Base-by-base conservation (phyloP, 2,797 vertebrate genomes). In the Cynodonichthys magdalenae region DNA sequence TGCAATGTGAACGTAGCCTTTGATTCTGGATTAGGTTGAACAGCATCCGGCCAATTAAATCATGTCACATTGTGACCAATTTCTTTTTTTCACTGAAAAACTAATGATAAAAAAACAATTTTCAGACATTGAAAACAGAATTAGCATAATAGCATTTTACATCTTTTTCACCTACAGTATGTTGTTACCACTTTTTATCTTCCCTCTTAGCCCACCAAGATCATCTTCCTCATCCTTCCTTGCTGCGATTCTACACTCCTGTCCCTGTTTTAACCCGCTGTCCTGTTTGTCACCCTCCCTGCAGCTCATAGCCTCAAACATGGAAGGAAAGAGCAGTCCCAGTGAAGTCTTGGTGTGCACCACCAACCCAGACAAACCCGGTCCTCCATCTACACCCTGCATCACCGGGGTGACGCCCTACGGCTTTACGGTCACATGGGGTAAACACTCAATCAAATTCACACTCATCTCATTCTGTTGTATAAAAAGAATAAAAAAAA, bases 331-430 rank as follows among this genome's bases (percentile, higher is more conserved):
- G 69, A 99, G 96, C 89, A 96, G 93, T 80, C 96, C 98, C 28
- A 99, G 98, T 3, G 96, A 98, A 87, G 92, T 98, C 73, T 69
- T 99, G 86, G 95, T 97, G 66, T 99, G 97, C 79, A 97, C 95
- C 68, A 99, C 98, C 46, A 96, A 95, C 60, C 95, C 96, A 0
- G 98, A 99, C 86, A 94, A 96, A 84, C 98, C 98, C 0, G 96
- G 96, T 48, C 95, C 97, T 55, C 97, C 98, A 0, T 91, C 94
- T 59, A 93, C 93, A 66, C 97, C 96, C 0, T 76, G 93, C 31
- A 77, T 96, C 71, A 93, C 92, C 48, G 91, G 92, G 7, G 87
- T 92, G 0, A 95, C 95, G 11, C 90, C 96, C 53, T 94, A 96
- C 12, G 92, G 95, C 86, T 96, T 99, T 12, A 94, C 92, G 3